phyloP scores from a whole-genome alignment of 23 tunicate genomes.

The Halocynthia roretzi region DNA sequence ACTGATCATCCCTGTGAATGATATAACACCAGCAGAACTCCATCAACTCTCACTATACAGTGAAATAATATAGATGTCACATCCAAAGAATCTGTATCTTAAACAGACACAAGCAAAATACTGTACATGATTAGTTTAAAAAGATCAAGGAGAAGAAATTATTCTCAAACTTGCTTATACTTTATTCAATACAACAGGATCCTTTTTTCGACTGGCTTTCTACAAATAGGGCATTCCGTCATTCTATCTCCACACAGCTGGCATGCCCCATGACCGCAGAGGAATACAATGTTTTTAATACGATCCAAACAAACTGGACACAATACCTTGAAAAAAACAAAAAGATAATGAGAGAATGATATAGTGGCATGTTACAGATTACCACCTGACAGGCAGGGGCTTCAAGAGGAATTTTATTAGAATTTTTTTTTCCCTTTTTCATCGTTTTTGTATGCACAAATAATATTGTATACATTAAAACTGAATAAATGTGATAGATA shows the following conservation, averaged over 20 bases:
- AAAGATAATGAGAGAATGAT: background rate
- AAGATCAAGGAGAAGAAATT: background rate
- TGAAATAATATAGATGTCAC: background rate
- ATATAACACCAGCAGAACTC: background rate
- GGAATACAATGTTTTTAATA: slow-evolving; percentile 84
- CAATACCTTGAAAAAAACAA: slow-evolving; percentile 52
- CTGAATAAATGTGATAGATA: no score
- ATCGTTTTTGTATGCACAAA: background rate
- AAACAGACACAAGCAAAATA: background rate
- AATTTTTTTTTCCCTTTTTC: background rate
- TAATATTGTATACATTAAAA: background rate
- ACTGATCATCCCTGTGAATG: no score
- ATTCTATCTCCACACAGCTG: slow-evolving; percentile 96
- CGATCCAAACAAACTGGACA: slow-evolving; percentile 96
- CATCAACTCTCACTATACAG: background rate
- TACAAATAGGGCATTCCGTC: slow-evolving; percentile 88
- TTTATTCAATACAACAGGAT: slow-evolving; percentile 57
- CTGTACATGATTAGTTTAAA: background rate
- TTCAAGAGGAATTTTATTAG: no score
- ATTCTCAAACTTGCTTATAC: background rate
- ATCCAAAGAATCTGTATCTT: background rate
- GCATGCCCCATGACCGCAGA: slow-evolving; percentile 97
- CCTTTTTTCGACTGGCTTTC: slow-evolving; percentile 80
- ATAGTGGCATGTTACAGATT: no score
- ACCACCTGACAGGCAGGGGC: background rate